Base-by-base conservation (phyloP, 1,140 invertebrate genomes). In the Caerostris darwini region DNA sequence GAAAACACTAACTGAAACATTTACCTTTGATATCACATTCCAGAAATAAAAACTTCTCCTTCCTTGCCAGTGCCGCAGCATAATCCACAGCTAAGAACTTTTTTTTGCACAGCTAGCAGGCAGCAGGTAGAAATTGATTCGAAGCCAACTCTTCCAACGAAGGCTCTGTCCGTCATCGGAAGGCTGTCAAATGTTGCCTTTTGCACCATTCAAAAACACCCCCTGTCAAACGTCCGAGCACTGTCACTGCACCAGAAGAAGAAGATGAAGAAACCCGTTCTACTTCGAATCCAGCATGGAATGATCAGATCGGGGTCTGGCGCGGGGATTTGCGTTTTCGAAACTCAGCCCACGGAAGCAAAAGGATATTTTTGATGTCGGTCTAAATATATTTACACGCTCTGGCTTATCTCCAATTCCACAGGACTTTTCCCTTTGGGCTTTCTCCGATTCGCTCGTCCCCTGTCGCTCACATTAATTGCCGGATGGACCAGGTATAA, bases 291-390 rank as follows among this genome's bases (percentile, higher is more conserved):
- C 53, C 58, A 56, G 58, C 77, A 92, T 81, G 82, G 91, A 93
- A 86, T 77, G 92, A 69, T 93, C 83, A 77, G 83, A 93, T 61
- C 85, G 34, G 7, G 83, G 50, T 19, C 69, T 88, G 92, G 91
- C 91, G 91, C 91, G 82, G 53, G 8, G 86, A 93, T 87, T 93
- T 93, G 50, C 59, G 92, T 86, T 92, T 85, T 34, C 91, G 53
- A 69, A 86, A 92, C 77, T 83, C 91, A 86, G 83, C 91, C 91
- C 67, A 88, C 92, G 86, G 85, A 81, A 93, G 92, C 61, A 59
- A 93, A 93, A 93, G 92, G 92, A 93, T 93, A 93, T 93, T 93
- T 93, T 93, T 93, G 92, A 93, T 93, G 92, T 93, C 86, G 50
- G 54, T 93, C 92, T 93, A 93, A 93, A 93, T 93, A 93, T 93